Base-by-base conservation (phyloP, 2,888 invertebrate genomes). In the Epirrita christyi region DNA sequence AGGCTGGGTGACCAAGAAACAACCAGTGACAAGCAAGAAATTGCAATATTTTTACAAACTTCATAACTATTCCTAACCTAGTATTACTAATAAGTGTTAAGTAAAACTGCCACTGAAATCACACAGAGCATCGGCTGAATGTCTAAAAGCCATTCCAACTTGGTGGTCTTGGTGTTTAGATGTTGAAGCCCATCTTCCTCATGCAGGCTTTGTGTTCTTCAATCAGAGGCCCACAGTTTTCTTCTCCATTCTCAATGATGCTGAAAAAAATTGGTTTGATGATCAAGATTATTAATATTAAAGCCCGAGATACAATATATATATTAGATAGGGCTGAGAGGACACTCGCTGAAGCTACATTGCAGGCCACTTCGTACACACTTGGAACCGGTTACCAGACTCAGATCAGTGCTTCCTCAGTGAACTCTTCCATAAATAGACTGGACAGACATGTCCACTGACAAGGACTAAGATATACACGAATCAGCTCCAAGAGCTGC, bases 121-220 rank as follows among this genome's bases (percentile, higher is more conserved):
- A 55, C 38, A 55, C 9, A 47, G 36, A 65, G n/a, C 51, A 51
- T 43, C 28, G 11, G 6, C 13, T 43, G 11, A 21, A n/a, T 34
- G 6, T 8, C n/a, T 10, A 28, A 8, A 9, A 13, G 13, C 40
- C 2, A 44, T 15, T 21, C 27, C 11, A 27, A 38, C 10, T 21
- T 8, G n/a, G n/a, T 41, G 7, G 10, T 37, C 0, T 27, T 10
- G 21, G n/a, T 37, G 28, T 73, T 95, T 95, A 99, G 70, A 99
- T 96, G 68, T 99, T 98, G 87, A 99, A 99, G 44, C 99, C 99
- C 92, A 97, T 93, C 70, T 96, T 96, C 69, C 98, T 94, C 98
- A 99, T 98, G 86, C 99, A 99, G 64, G 96, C 95, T 87, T 98
- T 98, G 85, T 99, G 99, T 9, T 98, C 98, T 90, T 99, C 98